Evolutionary conservation across 2,113 vertebrate species (phyloP).

Genomic region (Alligator sinensis): DNA sequence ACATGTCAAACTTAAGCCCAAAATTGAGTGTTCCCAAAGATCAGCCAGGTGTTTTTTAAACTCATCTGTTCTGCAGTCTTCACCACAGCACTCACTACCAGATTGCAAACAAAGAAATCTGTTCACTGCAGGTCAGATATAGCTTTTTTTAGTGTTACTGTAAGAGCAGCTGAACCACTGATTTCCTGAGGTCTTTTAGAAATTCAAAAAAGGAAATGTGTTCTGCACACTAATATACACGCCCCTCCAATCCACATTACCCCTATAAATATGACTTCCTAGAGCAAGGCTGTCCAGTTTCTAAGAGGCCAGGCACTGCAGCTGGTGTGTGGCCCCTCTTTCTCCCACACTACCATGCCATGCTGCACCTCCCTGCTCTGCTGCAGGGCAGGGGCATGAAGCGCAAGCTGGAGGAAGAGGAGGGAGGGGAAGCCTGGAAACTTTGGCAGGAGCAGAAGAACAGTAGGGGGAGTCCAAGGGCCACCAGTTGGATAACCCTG

Average conservation of each 20-base stretch:
- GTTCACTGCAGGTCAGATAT: not conserved
- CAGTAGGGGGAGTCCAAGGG: too few relatives aligned
- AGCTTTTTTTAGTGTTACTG: not conserved
- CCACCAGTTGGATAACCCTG: rapidly evolving
- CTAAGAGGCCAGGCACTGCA: too few relatives aligned
- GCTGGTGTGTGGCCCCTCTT: too few relatives aligned
- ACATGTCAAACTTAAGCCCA: not conserved
- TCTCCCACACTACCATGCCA: too few relatives aligned
- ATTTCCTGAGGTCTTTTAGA: not conserved
- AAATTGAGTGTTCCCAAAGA: not conserved
- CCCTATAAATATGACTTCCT: not conserved
- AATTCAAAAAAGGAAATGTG: not conserved
- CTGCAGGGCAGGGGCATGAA: too few relatives aligned
- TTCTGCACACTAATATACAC: not conserved
- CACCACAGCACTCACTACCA: rapidly evolving
- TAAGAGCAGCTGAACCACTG: not conserved
- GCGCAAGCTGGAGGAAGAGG: too few relatives aligned
- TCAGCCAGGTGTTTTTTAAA: not conserved
- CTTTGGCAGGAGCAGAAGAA: too few relatives aligned
- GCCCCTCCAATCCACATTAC: slow-evolving; percentile 4
- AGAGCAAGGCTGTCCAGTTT: not conserved
- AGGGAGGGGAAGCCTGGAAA: too few relatives aligned
- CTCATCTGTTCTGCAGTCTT: not conserved
- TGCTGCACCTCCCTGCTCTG: too few relatives aligned
- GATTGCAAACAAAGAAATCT: not conserved